Percentiles rank a stretch among this genome's conserved stretches.
phyloP scores from a whole-genome alignment of 2,888 invertebrate species.

The Eupithecia subumbrata region DNA sequence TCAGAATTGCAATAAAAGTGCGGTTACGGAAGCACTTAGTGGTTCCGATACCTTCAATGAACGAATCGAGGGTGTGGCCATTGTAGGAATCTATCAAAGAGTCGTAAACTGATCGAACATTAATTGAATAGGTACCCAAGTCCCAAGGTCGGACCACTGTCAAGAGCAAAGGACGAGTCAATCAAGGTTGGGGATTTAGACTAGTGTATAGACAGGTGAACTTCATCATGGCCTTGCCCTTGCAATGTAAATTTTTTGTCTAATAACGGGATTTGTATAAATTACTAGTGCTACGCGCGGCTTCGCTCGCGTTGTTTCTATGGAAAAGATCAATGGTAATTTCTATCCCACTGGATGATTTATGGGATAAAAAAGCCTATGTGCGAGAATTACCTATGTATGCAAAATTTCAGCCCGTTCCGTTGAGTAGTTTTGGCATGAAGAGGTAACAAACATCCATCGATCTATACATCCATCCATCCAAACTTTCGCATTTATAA shows the following conservation, averaged over 20 bases:
- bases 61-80: constrained; percentile 61
- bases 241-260: neutral
- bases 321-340: no score
- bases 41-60: constrained; percentile 53
- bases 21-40: constrained; percentile 68
- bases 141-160: constrained; percentile 64
- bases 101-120: constrained; percentile 72
- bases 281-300: no score
- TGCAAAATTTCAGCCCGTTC: no score
- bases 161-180: constrained; percentile 60
- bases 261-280: neutral
- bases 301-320: no score
- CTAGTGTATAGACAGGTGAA: neutral
- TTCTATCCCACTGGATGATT: no score
- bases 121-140: constrained; percentile 61
- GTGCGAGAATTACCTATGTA: no score
- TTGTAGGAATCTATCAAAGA: constrained; percentile 68
- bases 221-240: neutral
- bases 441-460: no score
- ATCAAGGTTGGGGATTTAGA: constrained; percentile 20
- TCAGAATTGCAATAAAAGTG: constrained; percentile 30
- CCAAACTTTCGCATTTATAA: no score
- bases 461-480: no score
- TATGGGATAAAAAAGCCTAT: no score
- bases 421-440: no score